phyloP scores from a whole-genome alignment of 2,888 invertebrate genomes.

The Miltochrista miniata region DNA sequence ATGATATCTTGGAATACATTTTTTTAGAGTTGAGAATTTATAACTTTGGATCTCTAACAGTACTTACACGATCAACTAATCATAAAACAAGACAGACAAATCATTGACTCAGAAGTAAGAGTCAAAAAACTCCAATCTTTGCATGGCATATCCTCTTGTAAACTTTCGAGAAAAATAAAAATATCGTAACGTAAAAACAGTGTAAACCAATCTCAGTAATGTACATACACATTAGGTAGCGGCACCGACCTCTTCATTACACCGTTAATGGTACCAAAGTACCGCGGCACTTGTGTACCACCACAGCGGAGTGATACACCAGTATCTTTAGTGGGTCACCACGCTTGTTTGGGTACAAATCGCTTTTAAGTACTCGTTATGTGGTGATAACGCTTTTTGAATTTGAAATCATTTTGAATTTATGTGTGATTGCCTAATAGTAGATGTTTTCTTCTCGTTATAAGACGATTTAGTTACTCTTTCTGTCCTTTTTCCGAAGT shows the following conservation, averaged over 20 bases:
- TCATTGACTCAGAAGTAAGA: background rate
- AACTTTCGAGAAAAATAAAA: too few species aligned
- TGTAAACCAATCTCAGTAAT: conserved; percentile 35
- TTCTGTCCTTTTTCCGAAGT: too few species aligned
- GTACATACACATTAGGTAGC: conserved; percentile 51
- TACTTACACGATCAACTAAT: too few species aligned
- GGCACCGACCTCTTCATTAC: conserved; percentile 46
- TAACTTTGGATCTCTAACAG: too few species aligned
- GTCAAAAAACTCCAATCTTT: too few species aligned
- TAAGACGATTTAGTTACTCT: too few species aligned
- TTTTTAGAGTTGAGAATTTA: too few species aligned
- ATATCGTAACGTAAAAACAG: conserved; percentile 25
- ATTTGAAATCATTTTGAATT: background rate
- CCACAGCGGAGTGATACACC: conserved; percentile 24
- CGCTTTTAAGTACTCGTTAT: conserved; percentile 11
- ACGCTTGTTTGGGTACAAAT: conserved; percentile 40
- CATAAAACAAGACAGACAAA: conserved; percentile 2
- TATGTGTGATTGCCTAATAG: too few species aligned
- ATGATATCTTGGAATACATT: too few species aligned
- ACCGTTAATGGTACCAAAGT: conserved; percentile 25
- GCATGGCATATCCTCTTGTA: too few species aligned
- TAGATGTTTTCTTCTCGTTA: too few species aligned
- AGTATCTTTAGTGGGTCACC: conserved; percentile 26
- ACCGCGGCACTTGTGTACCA: conserved; percentile 13
- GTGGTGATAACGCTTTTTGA: conserved; percentile 2